Base-by-base conservation (phyloP, 2,797 vertebrate genomes). In the Miichthys miiuy region DNA sequence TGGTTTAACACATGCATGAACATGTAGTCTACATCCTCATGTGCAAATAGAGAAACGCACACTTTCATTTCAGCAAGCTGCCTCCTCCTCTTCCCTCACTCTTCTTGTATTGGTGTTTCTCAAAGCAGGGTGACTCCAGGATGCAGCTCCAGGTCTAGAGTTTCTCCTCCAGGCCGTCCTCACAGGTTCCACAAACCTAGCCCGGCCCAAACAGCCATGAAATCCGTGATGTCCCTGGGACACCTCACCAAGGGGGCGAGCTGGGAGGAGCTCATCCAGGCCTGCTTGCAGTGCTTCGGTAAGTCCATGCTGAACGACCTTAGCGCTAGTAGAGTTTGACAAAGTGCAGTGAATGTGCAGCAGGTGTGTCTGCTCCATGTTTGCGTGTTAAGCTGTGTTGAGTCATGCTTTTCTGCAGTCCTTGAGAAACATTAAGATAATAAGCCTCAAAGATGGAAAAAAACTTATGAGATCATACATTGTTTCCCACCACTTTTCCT, bases 221-320 rank as follows among this genome's bases (percentile, higher is more conserved):
- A 92, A 84, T 85, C 94, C 67, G 95, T 94, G 91, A 96, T 97
- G 93, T 93, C 97, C 0, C 82, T 97, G 90, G 97, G 97, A 74
- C 96, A 96, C 75, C 92, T 98, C 52, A 93, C 95, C 88, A 98
- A 98, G 84, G 97, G 97, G 79, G 96, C 96, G 58, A 98, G 95
- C 92, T 95, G 98, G 95, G 97, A 99, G 86, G 97, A 97, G 82
- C 96, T 99, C 76, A 96, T 99, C 87, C 97, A 98, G 86, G 95
- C 96, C 86, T 98, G 97, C 78, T 93, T 99, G 91, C 96, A 98
- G 63, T 96, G 94, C 74, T 99, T 99, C 25, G 97, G 98, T 99
- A 93, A 97, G 98, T 96, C 75, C 52, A 51, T 1, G 34, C 55
- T 44, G 72, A 78, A 23, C 60, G 14, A 30, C 17, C 13, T 57